Percentiles rank a stretch among this genome's conserved stretches.
phyloP scores from a whole-genome alignment of 2,113 vertebrate species.

The Tursiops truncatus region DNA sequence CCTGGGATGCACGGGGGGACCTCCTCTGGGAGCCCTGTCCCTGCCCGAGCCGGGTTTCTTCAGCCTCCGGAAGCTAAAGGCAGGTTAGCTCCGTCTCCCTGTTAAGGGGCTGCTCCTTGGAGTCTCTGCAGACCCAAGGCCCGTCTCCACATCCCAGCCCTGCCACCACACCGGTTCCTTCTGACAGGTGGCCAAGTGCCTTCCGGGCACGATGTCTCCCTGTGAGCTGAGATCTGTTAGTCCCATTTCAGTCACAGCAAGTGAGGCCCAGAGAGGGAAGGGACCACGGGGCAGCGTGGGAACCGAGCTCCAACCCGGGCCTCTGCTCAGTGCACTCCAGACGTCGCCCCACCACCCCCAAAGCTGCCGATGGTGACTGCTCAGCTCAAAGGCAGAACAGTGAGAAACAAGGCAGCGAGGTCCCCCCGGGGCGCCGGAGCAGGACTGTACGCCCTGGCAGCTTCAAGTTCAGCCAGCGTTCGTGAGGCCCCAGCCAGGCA shows the following conservation, averaged over 20 bases:
- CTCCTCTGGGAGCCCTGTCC: background rate
- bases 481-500: background rate
- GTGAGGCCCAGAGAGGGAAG: background rate
- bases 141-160: background rate
- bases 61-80: background rate
- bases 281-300: background rate
- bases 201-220: background rate
- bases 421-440: fast-evolving
- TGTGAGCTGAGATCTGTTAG: fast-evolving
- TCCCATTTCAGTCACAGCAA: background rate
- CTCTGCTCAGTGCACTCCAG: background rate
- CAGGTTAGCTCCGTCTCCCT: no score
- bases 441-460: fast-evolving
- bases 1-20: fast-evolving
- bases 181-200: background rate
- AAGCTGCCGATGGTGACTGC: background rate
- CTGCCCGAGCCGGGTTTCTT: fast-evolving
- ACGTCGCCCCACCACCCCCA: fast-evolving
- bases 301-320: background rate
- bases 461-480: background rate
- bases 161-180: background rate
- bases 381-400: background rate
- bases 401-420: background rate
- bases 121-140: no score
- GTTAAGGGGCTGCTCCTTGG: background rate